These are phyloP conservation scores for Oenanthe melanoleuca DNA, from an alignment of 2,113 vertebrate species.

Conservation along the genomic window DNA sequence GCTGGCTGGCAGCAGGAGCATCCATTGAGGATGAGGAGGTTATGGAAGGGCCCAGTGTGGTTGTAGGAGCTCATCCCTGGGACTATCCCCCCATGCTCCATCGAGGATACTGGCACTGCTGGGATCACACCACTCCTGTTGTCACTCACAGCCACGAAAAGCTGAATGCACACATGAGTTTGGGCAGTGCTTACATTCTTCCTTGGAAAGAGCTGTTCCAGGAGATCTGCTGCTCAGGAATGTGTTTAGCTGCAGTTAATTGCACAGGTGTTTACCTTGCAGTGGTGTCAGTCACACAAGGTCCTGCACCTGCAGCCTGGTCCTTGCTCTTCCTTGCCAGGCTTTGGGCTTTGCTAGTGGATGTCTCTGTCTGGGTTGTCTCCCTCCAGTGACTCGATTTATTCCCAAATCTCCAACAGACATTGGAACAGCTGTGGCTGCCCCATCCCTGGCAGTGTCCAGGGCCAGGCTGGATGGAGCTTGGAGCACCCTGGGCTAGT, in stretches of 20 bases:
- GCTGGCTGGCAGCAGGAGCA: neutral
- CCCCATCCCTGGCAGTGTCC: too few relatives aligned
- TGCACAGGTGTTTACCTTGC: neutral
- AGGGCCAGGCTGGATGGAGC: accelerated
- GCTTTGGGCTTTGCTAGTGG: neutral
- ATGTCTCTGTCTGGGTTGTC: neutral
- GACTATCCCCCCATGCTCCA: neutral
- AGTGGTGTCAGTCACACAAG: neutral
- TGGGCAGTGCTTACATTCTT: neutral
- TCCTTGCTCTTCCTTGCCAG: neutral
- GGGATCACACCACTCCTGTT: accelerated
- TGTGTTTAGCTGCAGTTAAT: neutral
- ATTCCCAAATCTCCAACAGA: neutral
- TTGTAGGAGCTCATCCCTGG: accelerated
- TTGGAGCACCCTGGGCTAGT: neutral
- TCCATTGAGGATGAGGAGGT: neutral
- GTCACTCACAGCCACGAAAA: neutral
- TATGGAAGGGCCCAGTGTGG: neutral
- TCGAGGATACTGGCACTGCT: accelerated
- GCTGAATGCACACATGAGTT: neutral
- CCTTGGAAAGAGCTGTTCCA: neutral
- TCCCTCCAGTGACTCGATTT: neutral
- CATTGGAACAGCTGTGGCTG: neutral
- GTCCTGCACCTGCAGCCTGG: neutral
- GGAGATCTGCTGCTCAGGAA: neutral